phyloP scores from a whole-genome alignment of 2,797 vertebrate genomes.

The Podargus strigoides region DNA sequence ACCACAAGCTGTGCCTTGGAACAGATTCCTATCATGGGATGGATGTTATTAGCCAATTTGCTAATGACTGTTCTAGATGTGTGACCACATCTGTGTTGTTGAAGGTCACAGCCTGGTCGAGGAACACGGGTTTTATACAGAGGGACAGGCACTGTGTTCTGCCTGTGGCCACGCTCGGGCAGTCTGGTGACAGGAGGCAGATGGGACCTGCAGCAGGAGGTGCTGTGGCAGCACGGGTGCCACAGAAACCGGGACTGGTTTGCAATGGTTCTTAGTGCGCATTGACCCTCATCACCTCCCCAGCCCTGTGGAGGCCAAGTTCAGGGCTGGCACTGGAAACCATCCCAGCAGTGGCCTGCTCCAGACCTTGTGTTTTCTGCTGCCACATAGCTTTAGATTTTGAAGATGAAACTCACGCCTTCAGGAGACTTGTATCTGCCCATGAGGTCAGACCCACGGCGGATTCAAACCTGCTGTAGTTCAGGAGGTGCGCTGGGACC shows the following conservation, averaged over 20 bases:
- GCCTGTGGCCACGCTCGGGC: rapidly evolving
- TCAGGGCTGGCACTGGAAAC: background rate
- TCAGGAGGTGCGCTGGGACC: background rate
- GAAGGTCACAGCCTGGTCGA: background rate
- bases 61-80: background rate
- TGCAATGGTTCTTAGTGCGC: rapidly evolving
- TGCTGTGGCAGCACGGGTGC: rapidly evolving
- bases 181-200: background rate
- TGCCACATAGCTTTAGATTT: background rate
- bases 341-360: background rate
- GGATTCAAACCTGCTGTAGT: background rate
- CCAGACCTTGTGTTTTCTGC: background rate
- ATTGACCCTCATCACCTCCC: rapidly evolving
- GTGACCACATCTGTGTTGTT: rapidly evolving
- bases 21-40: no score
- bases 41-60: background rate
- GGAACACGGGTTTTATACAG: background rate
- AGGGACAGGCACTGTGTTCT: rapidly evolving
- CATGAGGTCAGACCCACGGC: rapidly evolving
- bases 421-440: background rate
- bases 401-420: background rate
- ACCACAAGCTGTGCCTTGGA: background rate
- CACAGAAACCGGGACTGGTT: no score
- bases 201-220: background rate
- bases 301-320: no score